Evolutionary conservation across 2,797 vertebrate genomes (phyloP), one percentile per base, ranked within the genome.

Genomic region (Mastacembelus armatus): DNA sequence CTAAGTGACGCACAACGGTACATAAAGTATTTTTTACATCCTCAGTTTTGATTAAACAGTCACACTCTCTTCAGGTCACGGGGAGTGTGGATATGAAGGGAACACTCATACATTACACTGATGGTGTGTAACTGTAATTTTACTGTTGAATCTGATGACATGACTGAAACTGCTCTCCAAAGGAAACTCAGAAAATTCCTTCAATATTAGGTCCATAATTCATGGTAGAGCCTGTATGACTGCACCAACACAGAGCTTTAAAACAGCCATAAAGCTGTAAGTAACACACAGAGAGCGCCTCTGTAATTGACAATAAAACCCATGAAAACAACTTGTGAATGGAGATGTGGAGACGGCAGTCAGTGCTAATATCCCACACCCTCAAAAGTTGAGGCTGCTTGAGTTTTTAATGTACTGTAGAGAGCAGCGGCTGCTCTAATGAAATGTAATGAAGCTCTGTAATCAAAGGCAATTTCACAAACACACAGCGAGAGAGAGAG

Each of bases 281-380:
- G 63, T 77, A 89, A 89, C 85, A 71, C 80, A 80, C 72, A 65
- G 42, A 78, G 51, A 75, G 76, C 58, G 52, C 54, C 68, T 68
- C 78, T 65, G 80, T 88, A 89, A 89, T 88, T 74, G 88, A 85
- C 87, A 85, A 90, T 90, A 89, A 89, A 88, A 85, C 82, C 84
- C 83, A 87, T 89, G 87, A 90, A 85, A 86, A 82, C 81, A 77
- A 85, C 61, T 80, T 82, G 84, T 84, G 78, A 83, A 78, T 82
- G 77, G 74, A 86, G 74, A 85, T 74, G 73, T 64, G 72, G 70
- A 79, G 83, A 74, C 38, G 59, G 80, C 78, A 74, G 87, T 85
- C 81, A 59, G 49, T 10, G 62, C 71, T 89, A 88, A 89, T 89
- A 88, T 84, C 79, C 71, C 77, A 69, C 83, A 78, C 83, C 78